These are phyloP conservation scores for Dynastes tityus DNA, from an alignment of 2,888 invertebrate species.

Conservation along the genomic window DNA sequence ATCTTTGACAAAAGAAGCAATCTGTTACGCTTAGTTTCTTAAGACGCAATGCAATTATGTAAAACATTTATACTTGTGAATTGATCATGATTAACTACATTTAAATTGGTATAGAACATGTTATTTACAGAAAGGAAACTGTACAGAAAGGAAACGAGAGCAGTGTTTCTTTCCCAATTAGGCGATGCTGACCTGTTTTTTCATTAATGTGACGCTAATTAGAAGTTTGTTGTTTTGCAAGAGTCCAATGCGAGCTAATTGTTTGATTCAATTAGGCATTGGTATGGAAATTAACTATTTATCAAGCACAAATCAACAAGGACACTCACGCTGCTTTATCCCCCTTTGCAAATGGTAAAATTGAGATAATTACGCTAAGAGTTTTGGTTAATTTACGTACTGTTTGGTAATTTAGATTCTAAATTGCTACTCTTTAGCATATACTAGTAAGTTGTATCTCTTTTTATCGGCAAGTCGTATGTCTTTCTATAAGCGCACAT, in stretches of 20 bases:
- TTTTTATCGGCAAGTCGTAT: too few relatives aligned
- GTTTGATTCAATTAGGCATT: background rate
- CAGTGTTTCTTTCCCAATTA: conserved; percentile 1
- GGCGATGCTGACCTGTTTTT: background rate
- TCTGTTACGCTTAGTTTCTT: too few relatives aligned
- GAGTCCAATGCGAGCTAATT: background rate
- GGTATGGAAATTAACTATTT: conserved; percentile 1
- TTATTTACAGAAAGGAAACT: background rate
- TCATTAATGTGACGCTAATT: background rate
- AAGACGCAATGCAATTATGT: too few relatives aligned
- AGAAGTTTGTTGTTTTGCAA: conserved; percentile 1
- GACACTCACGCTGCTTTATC: background rate
- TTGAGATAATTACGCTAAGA: too few relatives aligned
- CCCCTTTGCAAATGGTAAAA: too few relatives aligned
- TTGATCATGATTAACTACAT: background rate
- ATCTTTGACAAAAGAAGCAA: too few relatives aligned
- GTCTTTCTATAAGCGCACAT: too few relatives aligned
- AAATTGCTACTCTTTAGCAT: too few relatives aligned
- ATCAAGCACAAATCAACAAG: conserved; percentile 3
- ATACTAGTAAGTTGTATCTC: too few relatives aligned
- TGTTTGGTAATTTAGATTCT: too few relatives aligned
- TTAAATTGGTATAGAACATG: background rate
- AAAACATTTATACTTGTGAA: too few relatives aligned
- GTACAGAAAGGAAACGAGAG: background rate
- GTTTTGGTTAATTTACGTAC: too few relatives aligned